Conservation (phyloP, 2,113 vertebrate genomes). For the Oryzias celebensis region DNA sequence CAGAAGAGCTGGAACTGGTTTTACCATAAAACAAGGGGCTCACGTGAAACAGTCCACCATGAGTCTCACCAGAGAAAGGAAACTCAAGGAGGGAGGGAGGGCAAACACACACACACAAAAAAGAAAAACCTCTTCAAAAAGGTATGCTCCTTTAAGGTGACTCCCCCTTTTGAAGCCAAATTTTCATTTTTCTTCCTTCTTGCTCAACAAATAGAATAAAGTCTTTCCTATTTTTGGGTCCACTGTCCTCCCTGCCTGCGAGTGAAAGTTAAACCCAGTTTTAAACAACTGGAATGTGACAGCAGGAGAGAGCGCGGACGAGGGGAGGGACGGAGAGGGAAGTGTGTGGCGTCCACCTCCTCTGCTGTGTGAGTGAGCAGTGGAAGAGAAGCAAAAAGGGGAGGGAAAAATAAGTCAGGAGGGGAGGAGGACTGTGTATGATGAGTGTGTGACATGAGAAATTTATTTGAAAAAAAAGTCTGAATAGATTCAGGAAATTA, state of each 20-base stretch:
- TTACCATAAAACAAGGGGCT: conserved; percentile 59
- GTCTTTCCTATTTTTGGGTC: conserved; percentile 25
- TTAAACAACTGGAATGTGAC: conserved; percentile 74
- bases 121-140: conserved; percentile 57
- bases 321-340: conserved; percentile 38
- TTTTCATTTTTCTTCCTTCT: conserved; percentile 37
- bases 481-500: conserved; percentile 74
- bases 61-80: conserved; percentile 53
- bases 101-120: conserved; percentile 6
- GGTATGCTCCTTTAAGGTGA: conserved; percentile 49
- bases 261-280: conserved; percentile 65
- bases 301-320: conserved; percentile 47
- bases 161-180: conserved; percentile 55
- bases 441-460: conserved; percentile 7
- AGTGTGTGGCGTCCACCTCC: conserved; percentile 77
- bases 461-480: conserved; percentile 18
- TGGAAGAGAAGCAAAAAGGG: conserved; percentile 49
- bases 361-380: conserved; percentile 60
- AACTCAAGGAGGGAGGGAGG: conserved; percentile 33
- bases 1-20: conserved; percentile 37
- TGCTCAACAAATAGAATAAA: conserved; percentile 32
- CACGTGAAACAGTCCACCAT: conserved; percentile 58
- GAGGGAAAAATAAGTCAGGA: conserved; percentile 44
- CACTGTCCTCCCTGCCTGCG: conserved; percentile 37
- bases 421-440: conserved; percentile 27